A percentile compares a stretch with the other conserved stretches of the same genome.
Evolutionary conservation across 1,140 invertebrate genomes (phyloP).

Genomic region (Elymnias hypermnestra): DNA sequence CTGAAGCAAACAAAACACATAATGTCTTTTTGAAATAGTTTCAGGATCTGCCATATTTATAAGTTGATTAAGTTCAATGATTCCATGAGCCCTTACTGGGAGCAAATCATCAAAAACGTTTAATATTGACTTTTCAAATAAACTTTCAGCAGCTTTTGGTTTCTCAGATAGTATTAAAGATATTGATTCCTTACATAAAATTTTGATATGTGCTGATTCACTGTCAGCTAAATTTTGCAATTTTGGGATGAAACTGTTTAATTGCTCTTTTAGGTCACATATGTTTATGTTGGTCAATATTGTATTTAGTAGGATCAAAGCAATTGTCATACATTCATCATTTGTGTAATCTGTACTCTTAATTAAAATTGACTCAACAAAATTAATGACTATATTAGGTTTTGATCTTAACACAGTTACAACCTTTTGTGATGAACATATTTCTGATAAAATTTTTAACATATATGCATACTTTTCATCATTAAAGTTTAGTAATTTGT

Average conservation of each 20-base stretch:
- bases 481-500: constrained; percentile 43
- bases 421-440: constrained; percentile 48
- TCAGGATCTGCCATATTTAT: constrained; percentile 81
- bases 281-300: constrained; percentile 47
- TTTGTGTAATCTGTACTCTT: constrained; percentile 29
- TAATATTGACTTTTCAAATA: constrained; percentile 79
- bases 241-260: constrained; percentile 37
- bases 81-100: constrained; percentile 87
- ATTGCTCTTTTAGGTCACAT: constrained; percentile 32
- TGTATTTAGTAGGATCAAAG: constrained; percentile 71
- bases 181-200: constrained; percentile 53
- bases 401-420: constrained; percentile 50
- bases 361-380: constrained; percentile 57
- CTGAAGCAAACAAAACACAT: constrained; percentile 83
- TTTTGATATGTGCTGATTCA: constrained; percentile 30
- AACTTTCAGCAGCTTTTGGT: constrained; percentile 43
- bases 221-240: constrained; percentile 41
- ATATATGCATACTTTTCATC: constrained; percentile 51
- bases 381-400: constrained; percentile 50
- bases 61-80: constrained; percentile 84
- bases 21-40: constrained; percentile 79
- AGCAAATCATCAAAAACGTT: constrained; percentile 85
- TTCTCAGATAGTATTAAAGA: constrained; percentile 38
- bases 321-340: constrained; percentile 67
- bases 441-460: constrained; percentile 50